Conservation (phyloP, 35 echinoderm and acorn worm species). For the Amphiura filiformis region DNA sequence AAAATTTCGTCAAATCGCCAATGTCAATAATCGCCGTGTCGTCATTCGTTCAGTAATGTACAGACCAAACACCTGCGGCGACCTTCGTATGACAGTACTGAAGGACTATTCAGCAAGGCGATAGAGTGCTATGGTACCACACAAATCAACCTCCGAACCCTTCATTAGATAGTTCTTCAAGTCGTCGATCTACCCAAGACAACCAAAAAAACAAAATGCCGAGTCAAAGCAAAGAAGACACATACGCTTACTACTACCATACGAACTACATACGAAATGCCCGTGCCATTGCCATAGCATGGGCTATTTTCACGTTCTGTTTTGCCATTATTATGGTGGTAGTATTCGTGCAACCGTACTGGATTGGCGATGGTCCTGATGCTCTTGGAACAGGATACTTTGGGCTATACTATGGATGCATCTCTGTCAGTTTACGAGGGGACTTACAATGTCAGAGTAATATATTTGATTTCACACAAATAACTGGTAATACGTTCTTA, state of each 20-base stretch:
- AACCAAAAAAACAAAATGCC: constrained; percentile 42
- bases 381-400: constrained; percentile 62
- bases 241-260: constrained; percentile 90
- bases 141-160: too few relatives aligned
- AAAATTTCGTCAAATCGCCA: too few relatives aligned
- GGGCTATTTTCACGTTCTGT: constrained; percentile 96
- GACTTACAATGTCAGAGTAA: constrained; percentile 25
- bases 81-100: too few relatives aligned
- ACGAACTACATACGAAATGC: constrained; percentile 97
- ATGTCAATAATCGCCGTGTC: too few relatives aligned
- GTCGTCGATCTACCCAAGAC: too few relatives aligned
- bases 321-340: constrained; percentile 90
- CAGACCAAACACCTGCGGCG: too few relatives aligned
- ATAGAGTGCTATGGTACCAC: too few relatives aligned
- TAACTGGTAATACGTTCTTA: not conserved
- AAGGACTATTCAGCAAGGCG: too few relatives aligned
- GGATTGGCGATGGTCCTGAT: constrained; percentile 74
- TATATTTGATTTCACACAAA: constrained; percentile 35
- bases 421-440: constrained; percentile 27
- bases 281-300: constrained; percentile 89
- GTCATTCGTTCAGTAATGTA: too few relatives aligned
- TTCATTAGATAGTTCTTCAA: too few relatives aligned
- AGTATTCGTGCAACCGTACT: constrained; percentile 87
- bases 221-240: constrained; percentile 76
- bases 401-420: constrained; percentile 78